These are phyloP conservation scores for Ischnura elegans DNA, from an alignment of 2,888 invertebrate species.

Conservation along the genomic window DNA sequence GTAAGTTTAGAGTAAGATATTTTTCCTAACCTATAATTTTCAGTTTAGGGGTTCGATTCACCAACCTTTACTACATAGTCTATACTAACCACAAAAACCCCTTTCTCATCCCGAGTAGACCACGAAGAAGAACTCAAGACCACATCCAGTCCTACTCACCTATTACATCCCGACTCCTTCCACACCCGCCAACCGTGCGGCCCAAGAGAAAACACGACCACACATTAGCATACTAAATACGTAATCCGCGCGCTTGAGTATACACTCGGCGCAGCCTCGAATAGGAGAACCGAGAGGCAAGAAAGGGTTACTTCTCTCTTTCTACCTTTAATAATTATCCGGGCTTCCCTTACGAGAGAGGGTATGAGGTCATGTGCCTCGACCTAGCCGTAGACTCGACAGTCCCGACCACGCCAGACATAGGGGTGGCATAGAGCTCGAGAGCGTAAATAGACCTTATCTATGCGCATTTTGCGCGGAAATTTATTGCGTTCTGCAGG, in stretches of 20 bases:
- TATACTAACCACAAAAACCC: too few relatives aligned
- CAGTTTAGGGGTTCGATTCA: too few relatives aligned
- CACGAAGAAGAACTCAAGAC: too few relatives aligned
- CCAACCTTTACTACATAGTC: too few relatives aligned
- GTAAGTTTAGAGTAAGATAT: too few relatives aligned
- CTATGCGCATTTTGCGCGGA: conserved; percentile 47
- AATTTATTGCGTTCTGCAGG: conserved; percentile 50
- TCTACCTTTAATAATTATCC: background rate
- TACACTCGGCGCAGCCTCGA: background rate
- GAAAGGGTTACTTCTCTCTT: background rate
- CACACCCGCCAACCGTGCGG: too few relatives aligned
- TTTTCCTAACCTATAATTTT: too few relatives aligned
- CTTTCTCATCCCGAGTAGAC: too few relatives aligned
- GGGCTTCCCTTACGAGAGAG: background rate
- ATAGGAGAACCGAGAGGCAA: background rate
- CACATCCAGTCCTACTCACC: too few relatives aligned
- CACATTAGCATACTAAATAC: conserved; percentile 11
- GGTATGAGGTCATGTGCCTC: background rate
- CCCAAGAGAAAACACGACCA: too few relatives aligned
- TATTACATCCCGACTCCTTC: too few relatives aligned
- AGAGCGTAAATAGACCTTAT: conserved; percentile 49
- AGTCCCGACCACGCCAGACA: background rate
- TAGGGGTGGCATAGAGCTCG: background rate
- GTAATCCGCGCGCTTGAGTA: background rate
- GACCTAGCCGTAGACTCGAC: background rate